These are phyloP conservation scores for Myopa tessellatipennis DNA, from an alignment of 2,888 invertebrate species.

Conservation along the genomic window DNA sequence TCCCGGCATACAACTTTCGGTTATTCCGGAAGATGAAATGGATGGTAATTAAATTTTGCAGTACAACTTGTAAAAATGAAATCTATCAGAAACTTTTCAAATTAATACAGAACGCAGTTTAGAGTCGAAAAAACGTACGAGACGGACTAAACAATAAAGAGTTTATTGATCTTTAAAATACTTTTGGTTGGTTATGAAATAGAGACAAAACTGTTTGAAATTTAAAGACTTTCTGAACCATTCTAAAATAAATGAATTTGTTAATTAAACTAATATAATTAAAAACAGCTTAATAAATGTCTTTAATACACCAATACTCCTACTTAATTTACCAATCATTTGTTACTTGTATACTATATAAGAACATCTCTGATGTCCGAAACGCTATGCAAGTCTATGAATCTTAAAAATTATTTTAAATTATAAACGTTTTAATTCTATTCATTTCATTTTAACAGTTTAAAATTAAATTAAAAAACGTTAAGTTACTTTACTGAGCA, in stretches of 20 bases:
- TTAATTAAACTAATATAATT: too few relatives aligned
- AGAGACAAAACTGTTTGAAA: too few relatives aligned
- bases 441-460: background rate
- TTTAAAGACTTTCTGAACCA: too few relatives aligned
- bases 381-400: too few relatives aligned
- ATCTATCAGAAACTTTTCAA: slow-evolving; percentile 7
- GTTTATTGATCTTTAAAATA: background rate
- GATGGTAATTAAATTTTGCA: slow-evolving; percentile 41
- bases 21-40: slow-evolving; percentile 52
- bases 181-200: too few relatives aligned
- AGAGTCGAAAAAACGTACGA: slow-evolving; percentile 44
- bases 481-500: slow-evolving; percentile 21
- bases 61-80: background rate
- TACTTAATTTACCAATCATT: too few relatives aligned
- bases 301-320: too few relatives aligned
- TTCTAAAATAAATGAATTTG: too few relatives aligned
- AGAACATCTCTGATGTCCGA: too few relatives aligned
- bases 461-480: background rate
- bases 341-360: too few relatives aligned
- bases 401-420: too few relatives aligned
- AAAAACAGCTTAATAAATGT: too few relatives aligned
- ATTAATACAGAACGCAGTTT: slow-evolving; percentile 31
- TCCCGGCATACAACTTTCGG: slow-evolving; percentile 47
- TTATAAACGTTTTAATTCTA: background rate
- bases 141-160: slow-evolving; percentile 42